Base-by-base conservation (phyloP, 2,888 invertebrate species). In the Bedellia somnulentella region DNA sequence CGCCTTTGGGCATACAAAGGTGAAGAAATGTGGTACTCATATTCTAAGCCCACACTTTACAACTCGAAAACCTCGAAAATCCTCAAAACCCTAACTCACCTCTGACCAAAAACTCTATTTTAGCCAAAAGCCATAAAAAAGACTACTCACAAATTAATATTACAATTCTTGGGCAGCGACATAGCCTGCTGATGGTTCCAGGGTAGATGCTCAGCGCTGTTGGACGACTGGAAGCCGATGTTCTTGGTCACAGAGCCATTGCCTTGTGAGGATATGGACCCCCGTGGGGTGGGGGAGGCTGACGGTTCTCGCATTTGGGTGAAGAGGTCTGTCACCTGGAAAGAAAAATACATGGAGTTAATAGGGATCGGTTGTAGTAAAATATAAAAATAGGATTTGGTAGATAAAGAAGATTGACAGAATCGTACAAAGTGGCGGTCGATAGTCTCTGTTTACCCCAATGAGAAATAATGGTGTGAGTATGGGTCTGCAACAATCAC, bases 251-350 rank as follows among this genome's bases (percentile, higher is more conserved):
- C 67, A 2, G 56, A 41, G 2, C 52, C 52, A 18, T 49, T 50
- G 24, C 47, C 37, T 2, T 70, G 45, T 1, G 71, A 68, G 25
- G 41, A 44, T 18, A 46, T 55, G 21, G 70, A 66, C 1, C 63
- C 61, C 33, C 44, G 44, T 41, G 63, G 70, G 46, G 60, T 66
- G 2, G 52, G 39, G 0, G 53, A 54, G 0, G 70, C 63, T 0
- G 62, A 71, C n/a, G 60, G 81, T 46, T 87, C 87, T 43, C 85
- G 81, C 81, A 87, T 86, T 46, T 85, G 82, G 35, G 78, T 78
- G 61, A 87, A 86, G 31, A 88, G 67, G 32, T 87, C 87, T 10
- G 82, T 77, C 27, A 88, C 86, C 88, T 89, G 67, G 2, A 70
- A 75, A 21, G 41, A 22, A 39, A 37, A 31, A 33, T 15, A n/a